phyloP scores from a whole-genome alignment of 2,113 vertebrate genomes.

The Meles meles region DNA sequence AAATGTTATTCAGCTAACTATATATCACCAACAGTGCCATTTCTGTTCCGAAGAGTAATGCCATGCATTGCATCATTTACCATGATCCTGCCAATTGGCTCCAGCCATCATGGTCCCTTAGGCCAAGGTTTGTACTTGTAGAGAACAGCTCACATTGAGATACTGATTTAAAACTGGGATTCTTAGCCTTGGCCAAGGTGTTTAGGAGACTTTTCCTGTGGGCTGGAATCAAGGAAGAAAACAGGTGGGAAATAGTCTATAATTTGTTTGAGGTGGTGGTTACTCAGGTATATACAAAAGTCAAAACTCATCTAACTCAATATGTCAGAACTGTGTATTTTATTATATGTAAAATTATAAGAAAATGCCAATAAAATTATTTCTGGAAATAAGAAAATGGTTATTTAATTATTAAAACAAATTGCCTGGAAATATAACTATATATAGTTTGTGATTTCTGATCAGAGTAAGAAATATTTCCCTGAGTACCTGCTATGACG shows the following conservation, averaged over 20 bases:
- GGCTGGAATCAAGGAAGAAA: background rate
- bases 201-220: background rate
- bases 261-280: background rate
- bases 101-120: background rate
- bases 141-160: background rate
- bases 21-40: background rate
- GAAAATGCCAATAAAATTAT: background rate
- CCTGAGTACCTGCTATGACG: background rate
- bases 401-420: background rate
- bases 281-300: background rate
- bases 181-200: background rate
- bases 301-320: background rate
- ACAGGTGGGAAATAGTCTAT: background rate
- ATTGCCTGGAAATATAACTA: background rate
- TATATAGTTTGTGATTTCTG: background rate
- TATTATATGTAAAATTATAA: background rate
- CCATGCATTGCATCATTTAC: background rate
- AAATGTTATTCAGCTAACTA: background rate
- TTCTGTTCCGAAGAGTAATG: background rate
- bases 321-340: background rate
- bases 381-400: background rate
- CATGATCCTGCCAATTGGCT: conserved; percentile 12
- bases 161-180: background rate
- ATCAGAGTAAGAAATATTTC: background rate
- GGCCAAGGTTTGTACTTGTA: background rate